A percentile compares a stretch with the other conserved stretches of the same genome.
Evolutionary conservation across 1,140 invertebrate species (phyloP).

Genomic region (Plectrocnemia conspersa): DNA sequence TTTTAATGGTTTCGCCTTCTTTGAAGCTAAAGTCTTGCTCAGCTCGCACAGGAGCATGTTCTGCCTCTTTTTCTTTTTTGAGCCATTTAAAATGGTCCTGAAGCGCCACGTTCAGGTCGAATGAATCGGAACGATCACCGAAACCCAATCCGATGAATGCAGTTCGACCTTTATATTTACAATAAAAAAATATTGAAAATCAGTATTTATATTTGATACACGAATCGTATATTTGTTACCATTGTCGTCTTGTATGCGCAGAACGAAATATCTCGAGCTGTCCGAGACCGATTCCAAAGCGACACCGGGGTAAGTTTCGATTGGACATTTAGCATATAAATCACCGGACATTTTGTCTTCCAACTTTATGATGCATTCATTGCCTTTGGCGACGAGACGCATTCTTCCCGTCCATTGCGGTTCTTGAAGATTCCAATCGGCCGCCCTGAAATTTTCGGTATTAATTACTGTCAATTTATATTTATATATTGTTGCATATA

Average conservation of each 20-base stretch:
- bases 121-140: conserved; percentile 95
- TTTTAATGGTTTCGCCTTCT: conserved; percentile 97
- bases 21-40: conserved; percentile 95
- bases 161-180: conserved; percentile 64
- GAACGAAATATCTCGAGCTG: conserved; percentile 97
- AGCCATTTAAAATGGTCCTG: conserved; percentile 99
- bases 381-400: conserved; percentile 83
- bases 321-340: conserved; percentile 97
- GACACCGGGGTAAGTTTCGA: conserved; percentile 91
- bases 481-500: not conserved
- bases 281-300: conserved; percentile 95
- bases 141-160: conserved; percentile 99
- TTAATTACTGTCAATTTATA: no score
- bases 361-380: conserved; percentile 82
- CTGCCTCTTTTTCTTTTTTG: conserved; percentile 86
- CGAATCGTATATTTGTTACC: no score
- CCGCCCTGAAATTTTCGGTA: conserved; percentile 67
- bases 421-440: conserved; percentile 94
- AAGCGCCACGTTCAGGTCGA: conserved; percentile 97
- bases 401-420: conserved; percentile 97
- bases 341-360: conserved; percentile 94
- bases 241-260: conserved; percentile 92
- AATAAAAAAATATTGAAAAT: not conserved
- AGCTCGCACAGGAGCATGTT: conserved; percentile 70
- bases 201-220: no score